Conservation (phyloP, 2,888 invertebrate species). For the Cephalotes varians region DNA sequence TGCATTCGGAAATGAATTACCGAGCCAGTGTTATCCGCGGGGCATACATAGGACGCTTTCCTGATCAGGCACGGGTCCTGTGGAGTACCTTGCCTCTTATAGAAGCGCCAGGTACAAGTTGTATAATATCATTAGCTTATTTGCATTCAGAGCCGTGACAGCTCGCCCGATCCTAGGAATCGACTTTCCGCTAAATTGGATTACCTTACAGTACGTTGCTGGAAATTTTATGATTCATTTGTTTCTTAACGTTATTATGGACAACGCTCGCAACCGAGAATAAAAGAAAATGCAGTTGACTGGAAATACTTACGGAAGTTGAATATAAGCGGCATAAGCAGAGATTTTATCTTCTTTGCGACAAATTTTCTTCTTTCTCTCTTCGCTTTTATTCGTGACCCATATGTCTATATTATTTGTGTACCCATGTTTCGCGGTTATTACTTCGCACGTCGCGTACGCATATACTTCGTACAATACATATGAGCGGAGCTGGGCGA, state of each 20-base stretch:
- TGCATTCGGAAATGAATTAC: conserved; percentile 52
- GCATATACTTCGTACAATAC: neutral
- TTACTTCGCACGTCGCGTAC: conserved; percentile 26
- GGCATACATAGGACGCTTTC: conserved; percentile 33
- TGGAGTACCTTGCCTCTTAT: conserved; percentile 11
- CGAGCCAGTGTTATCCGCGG: conserved; percentile 35
- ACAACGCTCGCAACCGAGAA: neutral
- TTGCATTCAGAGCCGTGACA: conserved; percentile 44
- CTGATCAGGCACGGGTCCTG: conserved; percentile 38
- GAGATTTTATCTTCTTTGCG: neutral
- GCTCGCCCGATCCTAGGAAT: conserved; percentile 44
- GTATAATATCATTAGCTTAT: conserved; percentile 46
- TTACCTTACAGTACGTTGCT: conserved; percentile 29
- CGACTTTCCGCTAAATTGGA: conserved; percentile 45
- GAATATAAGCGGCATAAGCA: neutral
- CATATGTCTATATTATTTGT: conserved; percentile 25
- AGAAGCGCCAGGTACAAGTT: conserved; percentile 37
- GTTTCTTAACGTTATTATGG: conserved; percentile 5
- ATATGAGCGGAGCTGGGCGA: neutral
- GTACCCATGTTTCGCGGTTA: conserved; percentile 23
- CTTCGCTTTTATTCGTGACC: neutral
- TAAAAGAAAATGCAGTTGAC: conserved; percentile 6
- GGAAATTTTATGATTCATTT: conserved; percentile 39
- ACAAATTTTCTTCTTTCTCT: conserved; percentile 13
- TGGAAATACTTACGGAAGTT: neutral